phyloP scores from a whole-genome alignment of 2,113 vertebrate genomes.

The Alexandromys fortis region DNA sequence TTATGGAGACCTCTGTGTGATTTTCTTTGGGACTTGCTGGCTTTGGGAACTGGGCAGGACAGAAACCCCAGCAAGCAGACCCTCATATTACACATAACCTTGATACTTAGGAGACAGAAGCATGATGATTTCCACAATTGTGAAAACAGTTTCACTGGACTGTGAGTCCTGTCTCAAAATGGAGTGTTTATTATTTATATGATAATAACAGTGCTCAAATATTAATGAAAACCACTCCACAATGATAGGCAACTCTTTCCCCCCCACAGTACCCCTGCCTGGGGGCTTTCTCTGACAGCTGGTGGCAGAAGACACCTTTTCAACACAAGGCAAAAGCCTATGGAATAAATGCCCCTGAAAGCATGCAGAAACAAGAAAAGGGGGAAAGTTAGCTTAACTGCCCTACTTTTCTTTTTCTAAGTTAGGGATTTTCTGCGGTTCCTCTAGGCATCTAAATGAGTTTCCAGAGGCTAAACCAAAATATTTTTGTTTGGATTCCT shows the following conservation, averaged over 20 bases:
- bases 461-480: not conserved
- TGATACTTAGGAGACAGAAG: not conserved
- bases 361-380: not conserved
- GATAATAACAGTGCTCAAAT: accelerated
- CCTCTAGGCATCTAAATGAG: not conserved
- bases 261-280: no score
- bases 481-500: not conserved
- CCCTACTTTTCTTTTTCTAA: not conserved
- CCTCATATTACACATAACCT: no score
- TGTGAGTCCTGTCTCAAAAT: not conserved
- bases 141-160: not conserved
- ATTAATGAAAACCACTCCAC: not conserved
- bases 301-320: not conserved
- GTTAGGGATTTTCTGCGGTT: not conserved
- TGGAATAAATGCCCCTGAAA: not conserved
- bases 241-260: not conserved
- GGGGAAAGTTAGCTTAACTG: no score
- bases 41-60: no score
- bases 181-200: not conserved
- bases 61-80: no score
- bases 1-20: no score
- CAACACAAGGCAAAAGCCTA: not conserved
- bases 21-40: no score
- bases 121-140: not conserved
- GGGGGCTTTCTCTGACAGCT: not conserved